phyloP scores from a whole-genome alignment of 2,888 invertebrate genomes.

The Pseudococcus longispinus region DNA sequence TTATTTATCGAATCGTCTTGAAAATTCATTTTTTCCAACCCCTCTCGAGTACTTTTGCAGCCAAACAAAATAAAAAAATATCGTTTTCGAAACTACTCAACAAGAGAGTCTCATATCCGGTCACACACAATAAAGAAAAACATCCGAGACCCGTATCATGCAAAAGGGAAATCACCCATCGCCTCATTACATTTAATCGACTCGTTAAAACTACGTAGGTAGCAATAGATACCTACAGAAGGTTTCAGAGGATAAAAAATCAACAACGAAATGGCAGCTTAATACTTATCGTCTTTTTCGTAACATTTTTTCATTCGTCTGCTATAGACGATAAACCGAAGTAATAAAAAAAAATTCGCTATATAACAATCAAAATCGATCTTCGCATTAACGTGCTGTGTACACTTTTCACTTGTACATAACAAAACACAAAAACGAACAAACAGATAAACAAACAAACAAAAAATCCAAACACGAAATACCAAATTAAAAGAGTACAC shows the following conservation, averaged over 20 bases:
- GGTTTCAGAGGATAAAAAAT: neutral
- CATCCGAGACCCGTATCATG: neutral
- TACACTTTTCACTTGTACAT: neutral
- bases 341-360: neutral
- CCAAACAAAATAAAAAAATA: neutral
- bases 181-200: neutral
- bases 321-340: neutral
- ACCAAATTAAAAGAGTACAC: neutral
- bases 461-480: neutral
- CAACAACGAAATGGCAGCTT: neutral
- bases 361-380: neutral
- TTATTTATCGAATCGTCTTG: too few relatives aligned
- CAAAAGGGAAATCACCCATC: neutral
- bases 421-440: neutral
- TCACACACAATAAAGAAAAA: neutral
- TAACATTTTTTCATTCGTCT: conserved; percentile 1
- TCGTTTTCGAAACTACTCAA: neutral
- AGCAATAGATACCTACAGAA: neutral
- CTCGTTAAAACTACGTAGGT: neutral
- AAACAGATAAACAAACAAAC: neutral
- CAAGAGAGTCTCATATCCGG: neutral
- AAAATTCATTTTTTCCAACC: neutral
- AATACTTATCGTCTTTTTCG: neutral
- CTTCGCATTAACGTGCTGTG: neutral
- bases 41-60: neutral